Evolutionary conservation across 2,888 invertebrate species (phyloP), one percentile per base, ranked within the genome.

Genomic region (Petrolisthes cinctipes): DNA sequence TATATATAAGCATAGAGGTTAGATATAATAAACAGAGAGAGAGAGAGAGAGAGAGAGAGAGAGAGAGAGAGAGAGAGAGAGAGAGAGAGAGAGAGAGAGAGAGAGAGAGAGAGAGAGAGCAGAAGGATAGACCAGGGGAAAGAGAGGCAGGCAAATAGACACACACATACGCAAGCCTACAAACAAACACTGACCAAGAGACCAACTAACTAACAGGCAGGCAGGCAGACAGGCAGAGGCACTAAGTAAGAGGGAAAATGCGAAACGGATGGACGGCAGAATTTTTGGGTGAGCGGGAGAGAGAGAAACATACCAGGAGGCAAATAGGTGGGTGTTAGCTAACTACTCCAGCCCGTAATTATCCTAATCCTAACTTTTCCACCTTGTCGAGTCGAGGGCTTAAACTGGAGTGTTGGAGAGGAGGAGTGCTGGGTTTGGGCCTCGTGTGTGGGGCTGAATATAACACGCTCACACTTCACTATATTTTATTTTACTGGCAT

Each of bases 371-470:
- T 9, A n/a, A 73, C 73, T 73, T 23, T n/a, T 73, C 7, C 73
- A 7, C 23, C n/a, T 73, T 23, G 17, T 17, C 61, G 11, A 61
- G 37, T 37, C 37, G 37, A 37, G 37, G 37, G 37, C 61, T 61
- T 61, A 61, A 61, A 61, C 17, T 61, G 37, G 76, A 37, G 76
- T 71, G 71, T 71, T n/a, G n/a, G 71, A 20, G 71, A 20, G 71
- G n/a, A n/a, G n/a, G 71, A 20, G 71, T 71, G 71, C 23, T 1
- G n/a, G 71, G n/a, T n/a, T 71, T n/a, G n/a, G 9, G n/a, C 20
- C 23, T 9, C 23, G 71, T 71, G 71, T 71, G 71, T 71, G 71
- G n/a, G n/a, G n/a, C n/a, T 37, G 37, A 37, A 37, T 37, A 37
- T 37, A 37, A 37, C 37, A 37, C 37, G 37, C 37, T 37, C 0